Conservation (phyloP, 2,797 vertebrate genomes). For the Stomatorhinus walkeri region DNA sequence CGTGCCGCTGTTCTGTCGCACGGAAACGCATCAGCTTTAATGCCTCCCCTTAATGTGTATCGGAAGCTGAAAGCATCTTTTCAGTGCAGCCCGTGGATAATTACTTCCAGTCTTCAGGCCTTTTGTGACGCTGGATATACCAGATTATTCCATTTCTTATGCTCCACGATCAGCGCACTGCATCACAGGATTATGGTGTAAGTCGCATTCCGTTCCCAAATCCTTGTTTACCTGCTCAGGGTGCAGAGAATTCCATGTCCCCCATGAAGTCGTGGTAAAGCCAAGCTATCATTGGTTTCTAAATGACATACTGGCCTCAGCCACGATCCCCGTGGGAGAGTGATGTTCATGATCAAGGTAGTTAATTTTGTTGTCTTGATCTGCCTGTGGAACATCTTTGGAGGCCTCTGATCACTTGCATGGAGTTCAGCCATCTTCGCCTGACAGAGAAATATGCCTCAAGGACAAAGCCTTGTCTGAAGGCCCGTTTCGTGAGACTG, state of each 20-base stretch:
- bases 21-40: not conserved
- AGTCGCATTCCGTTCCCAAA: not conserved
- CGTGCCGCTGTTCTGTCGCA: not conserved
- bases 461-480: not conserved
- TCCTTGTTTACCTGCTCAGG: not conserved
- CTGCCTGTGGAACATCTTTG: not conserved
- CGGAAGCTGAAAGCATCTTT: not conserved
- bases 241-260: not conserved
- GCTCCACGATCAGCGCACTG: not conserved
- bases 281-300: not conserved
- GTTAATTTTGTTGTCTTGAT: not conserved
- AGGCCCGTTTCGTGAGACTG: not conserved
- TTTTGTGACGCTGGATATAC: not conserved
- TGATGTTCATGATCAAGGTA: not conserved
- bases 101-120: not conserved
- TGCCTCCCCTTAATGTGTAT: not conserved
- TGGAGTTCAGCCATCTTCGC: not conserved
- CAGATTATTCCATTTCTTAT: not conserved
- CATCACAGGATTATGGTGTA: not conserved
- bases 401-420: not conserved
- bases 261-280: not conserved
- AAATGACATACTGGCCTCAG: not conserved
- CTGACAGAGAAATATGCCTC: not conserved
- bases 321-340: not conserved
- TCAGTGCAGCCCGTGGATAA: not conserved